Evolutionary conservation across 2,797 vertebrate genomes (phyloP).

Genomic region (Spinibarbus caldwelli): DNA sequence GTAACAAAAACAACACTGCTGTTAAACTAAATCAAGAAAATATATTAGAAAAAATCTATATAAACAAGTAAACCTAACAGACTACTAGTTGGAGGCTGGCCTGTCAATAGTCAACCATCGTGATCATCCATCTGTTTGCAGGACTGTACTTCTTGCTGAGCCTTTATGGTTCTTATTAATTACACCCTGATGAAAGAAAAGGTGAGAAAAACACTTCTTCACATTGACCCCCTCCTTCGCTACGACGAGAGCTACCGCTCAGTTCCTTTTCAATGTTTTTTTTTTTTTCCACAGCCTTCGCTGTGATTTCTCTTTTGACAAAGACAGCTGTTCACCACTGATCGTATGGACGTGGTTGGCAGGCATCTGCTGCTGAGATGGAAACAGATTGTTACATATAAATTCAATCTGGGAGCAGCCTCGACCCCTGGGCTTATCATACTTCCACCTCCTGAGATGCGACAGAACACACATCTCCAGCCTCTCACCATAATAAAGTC

Average conservation of each 20-base stretch:
- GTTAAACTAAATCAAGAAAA: neutral
- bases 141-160: neutral
- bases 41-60: neutral
- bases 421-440: constrained; percentile 24
- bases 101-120: no score
- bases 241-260: neutral
- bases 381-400: constrained; percentile 49
- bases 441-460: constrained; percentile 18
- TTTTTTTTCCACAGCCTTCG: neutral
- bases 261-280: neutral
- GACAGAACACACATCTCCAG: constrained; percentile 32
- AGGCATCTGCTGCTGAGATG: constrained; percentile 41
- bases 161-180: neutral
- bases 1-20: neutral
- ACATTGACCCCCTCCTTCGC: neutral
- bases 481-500: constrained; percentile 36
- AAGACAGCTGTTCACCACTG: constrained; percentile 43
- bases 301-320: constrained; percentile 44
- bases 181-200: constrained; percentile 2
- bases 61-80: neutral
- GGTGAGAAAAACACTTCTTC: constrained; percentile 10
- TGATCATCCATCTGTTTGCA: neutral
- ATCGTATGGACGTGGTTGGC: constrained; percentile 42
- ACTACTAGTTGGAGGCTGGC: neutral
- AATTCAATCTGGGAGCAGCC: constrained; percentile 40